Conservation (phyloP, 2,113 vertebrate genomes). For the Grammomys dolichurus region DNA sequence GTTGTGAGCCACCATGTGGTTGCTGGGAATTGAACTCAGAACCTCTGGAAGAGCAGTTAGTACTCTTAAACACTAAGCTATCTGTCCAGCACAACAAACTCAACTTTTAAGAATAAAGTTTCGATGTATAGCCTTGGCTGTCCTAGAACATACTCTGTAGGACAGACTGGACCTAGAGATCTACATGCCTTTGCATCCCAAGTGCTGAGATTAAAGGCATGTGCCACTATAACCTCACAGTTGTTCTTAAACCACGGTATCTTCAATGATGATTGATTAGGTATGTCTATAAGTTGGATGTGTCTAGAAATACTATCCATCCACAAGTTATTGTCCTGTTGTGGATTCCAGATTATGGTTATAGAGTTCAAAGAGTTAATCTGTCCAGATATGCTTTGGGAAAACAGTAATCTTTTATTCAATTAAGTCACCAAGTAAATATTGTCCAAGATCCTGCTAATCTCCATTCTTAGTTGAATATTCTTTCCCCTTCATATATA, state of each 20-base stretch:
- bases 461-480: background rate
- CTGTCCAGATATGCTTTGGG: background rate
- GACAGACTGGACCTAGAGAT: too few species aligned
- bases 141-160: too few species aligned
- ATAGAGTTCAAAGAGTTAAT: background rate
- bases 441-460: background rate
- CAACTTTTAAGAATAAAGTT: too few species aligned
- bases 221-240: background rate
- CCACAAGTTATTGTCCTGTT: background rate
- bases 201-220: too few species aligned
- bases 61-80: too few species aligned
- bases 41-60: too few species aligned
- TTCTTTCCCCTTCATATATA: background rate
- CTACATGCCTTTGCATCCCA: too few species aligned
- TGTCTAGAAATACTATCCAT: rapidly evolving
- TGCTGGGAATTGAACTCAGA: too few species aligned
- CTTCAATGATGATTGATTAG: background rate
- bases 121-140: too few species aligned
- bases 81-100: too few species aligned
- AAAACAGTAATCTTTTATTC: background rate
- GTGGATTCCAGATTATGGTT: too few species aligned
- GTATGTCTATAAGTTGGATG: background rate
- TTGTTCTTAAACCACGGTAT: slow-evolving; percentile 53
- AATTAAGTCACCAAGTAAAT: background rate
- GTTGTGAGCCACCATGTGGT: too few species aligned